Conservation (phyloP, 37 sponge, comb jelly and placozoan species). For the Beroe forskalii region DNA sequence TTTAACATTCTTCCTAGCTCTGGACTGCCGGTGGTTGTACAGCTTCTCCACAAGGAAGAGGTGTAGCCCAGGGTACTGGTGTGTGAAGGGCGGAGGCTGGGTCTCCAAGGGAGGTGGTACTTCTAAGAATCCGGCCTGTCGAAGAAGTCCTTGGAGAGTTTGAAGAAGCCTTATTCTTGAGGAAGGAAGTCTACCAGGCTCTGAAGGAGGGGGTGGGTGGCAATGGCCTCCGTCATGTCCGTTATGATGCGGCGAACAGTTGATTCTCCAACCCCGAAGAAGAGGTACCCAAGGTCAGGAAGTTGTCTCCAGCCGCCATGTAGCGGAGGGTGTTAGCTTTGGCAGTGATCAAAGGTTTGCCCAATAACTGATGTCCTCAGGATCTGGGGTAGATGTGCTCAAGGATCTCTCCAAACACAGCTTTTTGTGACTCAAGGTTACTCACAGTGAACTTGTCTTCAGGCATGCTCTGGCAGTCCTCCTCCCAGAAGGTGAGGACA, state of each 20-base stretch:
- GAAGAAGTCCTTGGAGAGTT: no score
- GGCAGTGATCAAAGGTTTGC: not conserved
- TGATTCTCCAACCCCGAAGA: no score
- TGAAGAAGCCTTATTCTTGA: no score
- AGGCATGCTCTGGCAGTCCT: not conserved
- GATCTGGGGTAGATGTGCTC: not conserved
- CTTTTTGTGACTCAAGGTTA: not conserved
- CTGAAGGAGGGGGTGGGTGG: not conserved
- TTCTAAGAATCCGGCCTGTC: not conserved
- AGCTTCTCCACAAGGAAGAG: not conserved
- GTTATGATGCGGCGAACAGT: not conserved
- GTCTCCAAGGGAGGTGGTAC: conserved; percentile 65
- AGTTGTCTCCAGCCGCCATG: not conserved
- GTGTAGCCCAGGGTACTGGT: conserved; percentile 31
- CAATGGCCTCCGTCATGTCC: not conserved
- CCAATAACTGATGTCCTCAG: not conserved
- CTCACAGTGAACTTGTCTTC: not conserved
- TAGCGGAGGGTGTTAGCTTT: not conserved
- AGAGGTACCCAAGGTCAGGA: not conserved
- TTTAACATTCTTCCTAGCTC: conserved; percentile 71
- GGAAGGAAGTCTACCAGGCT: no score
- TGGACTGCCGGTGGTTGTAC: conserved; percentile 67
- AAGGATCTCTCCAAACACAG: not conserved
- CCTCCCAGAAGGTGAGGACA: not conserved
- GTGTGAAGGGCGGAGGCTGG: conserved; percentile 69